These are phyloP conservation scores for Griposia aprilina DNA, from an alignment of 2,888 invertebrate genomes.

Conservation along the genomic window DNA sequence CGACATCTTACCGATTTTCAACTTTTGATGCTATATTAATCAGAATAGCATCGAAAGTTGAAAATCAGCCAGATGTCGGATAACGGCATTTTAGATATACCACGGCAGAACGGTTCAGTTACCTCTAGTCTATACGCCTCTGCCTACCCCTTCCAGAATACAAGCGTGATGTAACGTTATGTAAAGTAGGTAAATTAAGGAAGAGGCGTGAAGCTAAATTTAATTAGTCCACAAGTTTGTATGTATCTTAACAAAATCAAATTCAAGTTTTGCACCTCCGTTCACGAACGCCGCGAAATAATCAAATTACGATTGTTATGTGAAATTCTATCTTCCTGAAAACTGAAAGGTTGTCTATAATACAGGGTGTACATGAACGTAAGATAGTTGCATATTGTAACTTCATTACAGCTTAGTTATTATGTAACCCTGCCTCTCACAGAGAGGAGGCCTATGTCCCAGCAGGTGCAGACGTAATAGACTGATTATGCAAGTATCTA, in stretches of 20 bases:
- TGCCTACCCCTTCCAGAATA: not conserved
- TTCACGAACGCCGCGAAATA: conserved; percentile 17
- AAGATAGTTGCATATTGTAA: conserved; percentile 15
- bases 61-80: no score
- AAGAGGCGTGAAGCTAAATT: conserved; percentile 27
- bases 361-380: not conserved
- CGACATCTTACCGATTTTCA: no score
- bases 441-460: not conserved
- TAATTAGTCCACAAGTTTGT: conserved; percentile 32
- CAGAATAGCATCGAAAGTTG: no score
- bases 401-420: conserved; percentile 6
- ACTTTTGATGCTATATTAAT: no score
- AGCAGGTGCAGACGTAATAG: not conserved
- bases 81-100: no score
- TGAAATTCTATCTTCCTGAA: conserved; percentile 47
- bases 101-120: accelerated
- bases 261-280: conserved; percentile 46
- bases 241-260: conserved; percentile 52
- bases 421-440: not conserved
- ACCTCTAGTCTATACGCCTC: not conserved
- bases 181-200: conserved; percentile 26
- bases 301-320: conserved; percentile 57
- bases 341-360: conserved; percentile 36
- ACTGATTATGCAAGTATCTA: not conserved
- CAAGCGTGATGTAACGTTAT: not conserved